Conservation (phyloP, 1,140 invertebrate species). For the Drosophila kikkawai region DNA sequence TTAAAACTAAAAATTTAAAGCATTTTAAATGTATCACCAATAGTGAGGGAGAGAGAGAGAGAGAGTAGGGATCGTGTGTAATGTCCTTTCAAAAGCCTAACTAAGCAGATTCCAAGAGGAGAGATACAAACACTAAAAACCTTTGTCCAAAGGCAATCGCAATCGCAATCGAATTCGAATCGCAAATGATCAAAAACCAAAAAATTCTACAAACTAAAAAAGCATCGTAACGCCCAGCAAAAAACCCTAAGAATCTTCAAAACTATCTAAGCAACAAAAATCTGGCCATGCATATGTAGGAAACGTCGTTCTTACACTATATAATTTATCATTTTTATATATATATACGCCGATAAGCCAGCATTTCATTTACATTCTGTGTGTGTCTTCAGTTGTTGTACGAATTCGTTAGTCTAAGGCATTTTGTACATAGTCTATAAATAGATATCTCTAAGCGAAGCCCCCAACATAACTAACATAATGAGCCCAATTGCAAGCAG, state of each 20-base stretch:
- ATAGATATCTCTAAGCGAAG: conserved; percentile 64
- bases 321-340: conserved; percentile 55
- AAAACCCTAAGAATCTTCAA: conserved; percentile 78
- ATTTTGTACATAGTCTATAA: conserved; percentile 77
- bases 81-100: conserved; percentile 57
- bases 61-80: conserved; percentile 63
- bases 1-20: conserved; percentile 59
- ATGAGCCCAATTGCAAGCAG: conserved; percentile 32
- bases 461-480: conserved; percentile 25
- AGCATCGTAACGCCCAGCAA: conserved; percentile 41
- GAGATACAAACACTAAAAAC: conserved; percentile 53
- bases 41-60: conserved; percentile 8
- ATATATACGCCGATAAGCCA: conserved; percentile 40
- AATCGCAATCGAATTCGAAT: conserved; percentile 77
- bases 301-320: conserved; percentile 4
- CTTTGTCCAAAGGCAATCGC: conserved; percentile 70
- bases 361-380: conserved; percentile 60
- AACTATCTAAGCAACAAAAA: conserved; percentile 70
- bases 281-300: conserved; percentile 65
- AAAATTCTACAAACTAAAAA: conserved; percentile 56
- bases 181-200: conserved; percentile 81
- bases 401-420: conserved; percentile 76
- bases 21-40: conserved; percentile 73
- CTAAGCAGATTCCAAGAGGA: conserved; percentile 25
- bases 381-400: conserved; percentile 76